Conservation (phyloP, 1,140 invertebrate species). For the Sitophilus oryzae region DNA sequence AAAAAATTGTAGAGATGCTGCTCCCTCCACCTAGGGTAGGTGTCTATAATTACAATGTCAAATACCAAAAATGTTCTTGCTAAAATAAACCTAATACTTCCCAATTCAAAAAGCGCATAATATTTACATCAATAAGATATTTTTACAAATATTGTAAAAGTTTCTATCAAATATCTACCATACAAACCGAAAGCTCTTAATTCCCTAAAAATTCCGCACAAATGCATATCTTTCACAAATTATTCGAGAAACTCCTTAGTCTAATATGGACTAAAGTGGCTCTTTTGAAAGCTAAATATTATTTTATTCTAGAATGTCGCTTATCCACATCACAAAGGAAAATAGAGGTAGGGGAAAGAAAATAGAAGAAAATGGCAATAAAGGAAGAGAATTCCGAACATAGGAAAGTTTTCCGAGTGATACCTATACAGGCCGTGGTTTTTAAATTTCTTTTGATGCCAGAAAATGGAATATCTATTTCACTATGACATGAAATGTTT, state of each 20-base stretch:
- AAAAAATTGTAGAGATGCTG: too few relatives aligned
- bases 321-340: constrained; percentile 10
- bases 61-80: too few relatives aligned
- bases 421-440: neutral
- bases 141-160: too few relatives aligned
- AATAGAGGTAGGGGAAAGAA: constrained; percentile 5
- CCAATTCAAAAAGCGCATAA: too few relatives aligned
- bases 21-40: too few relatives aligned
- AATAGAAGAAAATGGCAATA: constrained; percentile 4
- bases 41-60: too few relatives aligned
- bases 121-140: too few relatives aligned
- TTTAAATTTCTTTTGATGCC: neutral
- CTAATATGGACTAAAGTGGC: constrained; percentile 7
- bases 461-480: neutral
- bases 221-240: neutral
- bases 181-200: too few relatives aligned
- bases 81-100: too few relatives aligned
- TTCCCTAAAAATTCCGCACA: neutral
- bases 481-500: neutral
- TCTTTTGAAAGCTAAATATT: constrained; percentile 9
- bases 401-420: neutral
- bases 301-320: constrained; percentile 1
- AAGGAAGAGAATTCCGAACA: neutral
- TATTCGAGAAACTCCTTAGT: constrained; percentile 3
- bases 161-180: too few relatives aligned